Conservation (phyloP, 2,113 vertebrate genomes). For the Hippocampus mohnikei region DNA sequence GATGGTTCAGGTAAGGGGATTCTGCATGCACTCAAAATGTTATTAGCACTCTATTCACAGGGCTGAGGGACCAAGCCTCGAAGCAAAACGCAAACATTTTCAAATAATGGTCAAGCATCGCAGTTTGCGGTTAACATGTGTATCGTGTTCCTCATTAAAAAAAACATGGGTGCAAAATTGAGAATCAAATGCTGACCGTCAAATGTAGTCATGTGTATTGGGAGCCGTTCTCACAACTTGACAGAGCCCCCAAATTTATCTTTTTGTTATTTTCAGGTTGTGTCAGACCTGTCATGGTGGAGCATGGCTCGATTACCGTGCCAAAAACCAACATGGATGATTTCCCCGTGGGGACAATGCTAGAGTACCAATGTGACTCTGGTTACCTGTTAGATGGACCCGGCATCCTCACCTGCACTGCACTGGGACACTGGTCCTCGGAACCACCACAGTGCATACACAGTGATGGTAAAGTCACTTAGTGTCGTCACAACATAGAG, state of each 20-base stretch:
- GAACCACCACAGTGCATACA: constrained; percentile 67
- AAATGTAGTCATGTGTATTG: too few species aligned
- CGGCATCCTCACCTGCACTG: constrained; percentile 56
- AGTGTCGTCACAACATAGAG: background rate
- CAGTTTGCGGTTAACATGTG: too few species aligned
- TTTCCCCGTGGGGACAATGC: constrained; percentile 64
- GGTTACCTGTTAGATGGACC: constrained; percentile 68
- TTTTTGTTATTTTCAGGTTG: constrained; percentile 47
- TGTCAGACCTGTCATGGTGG: constrained; percentile 58
- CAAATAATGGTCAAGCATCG: background rate
- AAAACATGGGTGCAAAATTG: too few species aligned
- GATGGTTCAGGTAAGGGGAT: constrained; percentile 59
- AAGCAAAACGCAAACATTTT: too few species aligned
- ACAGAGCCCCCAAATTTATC: too few species aligned
- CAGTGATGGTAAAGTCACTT: constrained; percentile 62
- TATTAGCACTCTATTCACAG: background rate
- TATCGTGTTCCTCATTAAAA: too few species aligned
- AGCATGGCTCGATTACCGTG: constrained; percentile 60
- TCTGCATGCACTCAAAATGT: background rate
- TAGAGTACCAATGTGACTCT: constrained; percentile 72
- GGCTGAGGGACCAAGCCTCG: background rate
- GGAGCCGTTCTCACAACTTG: too few species aligned
- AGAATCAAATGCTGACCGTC: too few species aligned
- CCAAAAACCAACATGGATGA: constrained; percentile 68
- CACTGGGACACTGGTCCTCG: constrained; percentile 66